Conservation (phyloP, 1,140 invertebrate species). For the Saccostrea echinata region DNA sequence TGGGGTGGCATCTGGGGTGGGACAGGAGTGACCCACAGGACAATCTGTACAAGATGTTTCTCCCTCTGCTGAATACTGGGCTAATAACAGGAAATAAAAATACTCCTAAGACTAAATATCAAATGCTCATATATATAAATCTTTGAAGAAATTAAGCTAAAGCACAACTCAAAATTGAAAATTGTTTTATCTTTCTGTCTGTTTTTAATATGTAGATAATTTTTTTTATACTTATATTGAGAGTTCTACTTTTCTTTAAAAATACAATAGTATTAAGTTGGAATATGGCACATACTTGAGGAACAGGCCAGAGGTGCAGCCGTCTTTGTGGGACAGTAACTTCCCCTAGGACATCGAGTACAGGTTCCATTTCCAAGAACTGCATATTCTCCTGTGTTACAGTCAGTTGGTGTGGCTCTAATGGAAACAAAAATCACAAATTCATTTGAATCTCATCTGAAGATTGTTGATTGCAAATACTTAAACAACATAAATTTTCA, state of each 20-base stretch:
- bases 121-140: too few relatives aligned
- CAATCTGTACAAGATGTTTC: constrained; percentile 63
- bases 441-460: neutral
- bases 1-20: constrained; percentile 59
- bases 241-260: neutral
- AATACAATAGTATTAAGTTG: neutral
- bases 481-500: neutral
- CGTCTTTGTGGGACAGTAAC: constrained; percentile 59
- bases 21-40: constrained; percentile 66
- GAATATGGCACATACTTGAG: constrained; percentile 54
- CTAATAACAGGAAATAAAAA: constrained; percentile 41
- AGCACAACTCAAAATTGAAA: too few relatives aligned
- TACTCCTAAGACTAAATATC: too few relatives aligned
- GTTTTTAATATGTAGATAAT: too few relatives aligned
- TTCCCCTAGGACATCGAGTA: constrained; percentile 68
- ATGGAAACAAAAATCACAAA: neutral
- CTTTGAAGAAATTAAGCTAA: too few relatives aligned
- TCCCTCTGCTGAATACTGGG: constrained; percentile 65
- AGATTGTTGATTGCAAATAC: too few relatives aligned
- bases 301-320: constrained; percentile 57
- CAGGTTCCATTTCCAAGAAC: constrained; percentile 65
- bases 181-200: too few relatives aligned
- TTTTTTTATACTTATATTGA: too few relatives aligned
- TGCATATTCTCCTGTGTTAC: constrained; percentile 64
- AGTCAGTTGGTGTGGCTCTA: constrained; percentile 56